Percentiles rank a stretch among this genome's conserved stretches.
These are phyloP conservation scores for Solenopsis invicta DNA, from an alignment of 1,140 invertebrate species.

Conservation along the genomic window DNA sequence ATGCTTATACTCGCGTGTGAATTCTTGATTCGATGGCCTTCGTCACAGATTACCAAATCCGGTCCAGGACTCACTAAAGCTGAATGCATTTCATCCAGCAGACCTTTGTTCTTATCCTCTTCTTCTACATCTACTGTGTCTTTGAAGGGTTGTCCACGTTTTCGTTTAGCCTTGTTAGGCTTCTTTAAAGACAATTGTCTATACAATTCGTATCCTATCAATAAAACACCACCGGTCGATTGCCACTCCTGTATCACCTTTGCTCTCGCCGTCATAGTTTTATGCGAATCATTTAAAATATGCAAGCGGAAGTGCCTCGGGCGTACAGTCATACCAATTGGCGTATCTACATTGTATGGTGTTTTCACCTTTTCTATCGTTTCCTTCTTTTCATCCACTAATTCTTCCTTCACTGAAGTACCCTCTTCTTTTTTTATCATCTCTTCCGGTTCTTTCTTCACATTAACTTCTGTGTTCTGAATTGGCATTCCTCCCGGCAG, in stretches of 20 bases:
- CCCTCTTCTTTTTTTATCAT: constrained; percentile 78
- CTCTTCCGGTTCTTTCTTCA: constrained; percentile 79
- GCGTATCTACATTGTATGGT: constrained; percentile 82
- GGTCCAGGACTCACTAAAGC: constrained; percentile 97
- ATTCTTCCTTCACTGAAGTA: constrained; percentile 83
- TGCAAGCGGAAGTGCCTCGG: constrained; percentile 95
- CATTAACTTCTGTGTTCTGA: constrained; percentile 64
- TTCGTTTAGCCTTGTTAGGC: constrained; percentile 84
- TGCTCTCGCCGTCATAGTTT: constrained; percentile 94
- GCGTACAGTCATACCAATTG: constrained; percentile 85
- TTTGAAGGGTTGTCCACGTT: constrained; percentile 84
- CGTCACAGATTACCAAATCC: constrained; percentile 98
- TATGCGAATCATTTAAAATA: constrained; percentile 97
- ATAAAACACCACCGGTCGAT: constrained; percentile 95
- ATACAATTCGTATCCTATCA: constrained; percentile 99
- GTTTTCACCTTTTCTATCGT: constrained; percentile 79
- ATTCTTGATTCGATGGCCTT: constrained; percentile 98
- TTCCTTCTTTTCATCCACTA: constrained; percentile 86
- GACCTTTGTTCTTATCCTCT: constrained; percentile 94
- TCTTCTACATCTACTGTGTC: constrained; percentile 88
- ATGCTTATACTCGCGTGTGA: constrained; percentile 97
- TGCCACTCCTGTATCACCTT: constrained; percentile 95
- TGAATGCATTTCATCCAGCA: constrained; percentile 95
- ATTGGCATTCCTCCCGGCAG: background rate
- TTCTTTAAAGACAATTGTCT: constrained; percentile 94